Evolutionary conservation across 1,140 invertebrate species (phyloP).

Genomic region (Lutraria rhynchaena): DNA sequence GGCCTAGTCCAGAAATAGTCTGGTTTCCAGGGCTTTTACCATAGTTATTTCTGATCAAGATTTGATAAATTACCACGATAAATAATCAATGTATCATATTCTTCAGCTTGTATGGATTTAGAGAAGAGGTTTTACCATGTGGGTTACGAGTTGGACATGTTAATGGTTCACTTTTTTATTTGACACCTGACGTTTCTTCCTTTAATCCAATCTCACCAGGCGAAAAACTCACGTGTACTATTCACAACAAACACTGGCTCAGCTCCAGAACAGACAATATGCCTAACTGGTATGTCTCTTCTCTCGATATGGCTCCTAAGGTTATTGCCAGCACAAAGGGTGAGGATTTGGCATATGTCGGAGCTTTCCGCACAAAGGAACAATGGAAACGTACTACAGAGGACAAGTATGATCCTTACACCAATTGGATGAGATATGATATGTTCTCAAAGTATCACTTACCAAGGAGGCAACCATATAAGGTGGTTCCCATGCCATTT

Average conservation of each 20-base stretch:
- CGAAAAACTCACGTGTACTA: slow-evolving; percentile 13
- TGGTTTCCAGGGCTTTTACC: no score
- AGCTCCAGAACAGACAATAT: slow-evolving; percentile 68
- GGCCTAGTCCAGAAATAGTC: no score
- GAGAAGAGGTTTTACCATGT: slow-evolving; percentile 18
- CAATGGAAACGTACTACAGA: slow-evolving; percentile 65
- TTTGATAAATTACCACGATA: no score
- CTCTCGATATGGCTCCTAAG: slow-evolving; percentile 58
- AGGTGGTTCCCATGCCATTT: slow-evolving; percentile 24
- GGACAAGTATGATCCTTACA: slow-evolving; percentile 47
- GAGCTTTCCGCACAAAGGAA: slow-evolving; percentile 59
- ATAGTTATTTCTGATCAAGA: no score
- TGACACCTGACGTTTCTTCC: slow-evolving; percentile 51
- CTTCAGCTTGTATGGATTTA: slow-evolving; percentile 31
- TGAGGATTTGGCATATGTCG: slow-evolving; percentile 64
- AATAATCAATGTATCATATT: slow-evolving; percentile 21
- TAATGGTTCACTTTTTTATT: slow-evolving; percentile 65
- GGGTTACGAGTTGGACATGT: slow-evolving; percentile 64
- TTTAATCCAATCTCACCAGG: slow-evolving; percentile 61
- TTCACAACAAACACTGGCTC: slow-evolving; percentile 59
- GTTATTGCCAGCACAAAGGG: slow-evolving; percentile 56
- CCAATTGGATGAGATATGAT: slow-evolving; percentile 23
- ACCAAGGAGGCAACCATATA: not conserved
- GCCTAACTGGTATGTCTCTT: slow-evolving; percentile 71
- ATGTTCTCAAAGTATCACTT: not conserved